Conservation (phyloP, 2,888 invertebrate species). For the Kryphioiulus occultus region DNA sequence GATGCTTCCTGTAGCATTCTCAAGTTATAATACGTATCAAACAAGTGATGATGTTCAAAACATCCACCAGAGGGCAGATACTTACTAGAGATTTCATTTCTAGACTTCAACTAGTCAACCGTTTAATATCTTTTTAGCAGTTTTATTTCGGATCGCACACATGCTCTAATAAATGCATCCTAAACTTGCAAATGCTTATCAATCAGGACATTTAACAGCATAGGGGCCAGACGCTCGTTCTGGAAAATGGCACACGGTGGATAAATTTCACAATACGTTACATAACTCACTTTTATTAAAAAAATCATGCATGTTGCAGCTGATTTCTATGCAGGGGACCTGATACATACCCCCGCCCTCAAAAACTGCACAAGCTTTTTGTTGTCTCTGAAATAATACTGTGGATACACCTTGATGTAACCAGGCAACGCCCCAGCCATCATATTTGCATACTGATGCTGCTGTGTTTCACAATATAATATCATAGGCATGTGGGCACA, state of each 20-base stretch:
- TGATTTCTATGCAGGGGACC: background rate
- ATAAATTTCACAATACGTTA: background rate
- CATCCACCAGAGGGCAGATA: no score
- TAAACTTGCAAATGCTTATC: background rate
- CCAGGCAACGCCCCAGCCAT: background rate
- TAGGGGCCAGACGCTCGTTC: background rate
- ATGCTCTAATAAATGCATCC: slow-evolving; percentile 14
- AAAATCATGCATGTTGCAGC: background rate
- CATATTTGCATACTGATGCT: background rate
- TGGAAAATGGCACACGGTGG: background rate
- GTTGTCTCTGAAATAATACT: background rate
- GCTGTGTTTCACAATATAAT: background rate
- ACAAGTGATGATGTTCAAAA: no score
- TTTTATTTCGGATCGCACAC: background rate
- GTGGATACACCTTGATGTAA: background rate
- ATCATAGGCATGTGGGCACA: background rate
- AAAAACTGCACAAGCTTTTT: background rate
- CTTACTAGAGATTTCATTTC: background rate
- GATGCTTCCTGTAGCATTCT: background rate
- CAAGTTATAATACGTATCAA: no score
- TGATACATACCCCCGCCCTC: background rate
- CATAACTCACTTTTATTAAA: background rate
- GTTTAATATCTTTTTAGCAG: background rate
- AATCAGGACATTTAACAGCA: background rate
- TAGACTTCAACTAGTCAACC: background rate